Evolutionary conservation across 2,113 vertebrate species (phyloP).

Genomic region (Halcyon senegalensis): DNA sequence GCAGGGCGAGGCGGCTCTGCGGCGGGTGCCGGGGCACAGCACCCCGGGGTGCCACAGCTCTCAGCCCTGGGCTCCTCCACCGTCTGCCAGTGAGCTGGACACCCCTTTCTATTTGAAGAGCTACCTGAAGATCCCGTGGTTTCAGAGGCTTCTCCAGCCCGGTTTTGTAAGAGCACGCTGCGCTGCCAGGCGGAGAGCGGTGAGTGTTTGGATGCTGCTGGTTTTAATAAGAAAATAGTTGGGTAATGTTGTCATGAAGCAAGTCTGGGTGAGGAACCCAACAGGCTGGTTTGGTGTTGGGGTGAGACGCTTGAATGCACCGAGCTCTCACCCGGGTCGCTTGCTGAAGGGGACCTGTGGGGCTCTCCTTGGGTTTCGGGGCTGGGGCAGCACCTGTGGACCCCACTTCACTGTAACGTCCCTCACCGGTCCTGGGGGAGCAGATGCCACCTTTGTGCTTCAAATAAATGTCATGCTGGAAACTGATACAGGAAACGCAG

Average conservation of each 20-base stretch:
- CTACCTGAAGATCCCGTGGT: background rate
- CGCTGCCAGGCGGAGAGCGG: background rate
- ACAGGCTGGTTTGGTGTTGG: background rate
- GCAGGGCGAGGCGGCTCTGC: background rate
- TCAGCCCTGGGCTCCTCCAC: background rate
- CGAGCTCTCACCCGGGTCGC: background rate
- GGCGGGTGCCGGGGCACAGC: background rate
- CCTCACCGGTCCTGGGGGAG: background rate
- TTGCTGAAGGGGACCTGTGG: background rate
- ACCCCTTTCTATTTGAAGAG: background rate
- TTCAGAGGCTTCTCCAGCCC: background rate
- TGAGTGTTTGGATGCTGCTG: background rate
- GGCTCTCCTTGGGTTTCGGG: background rate
- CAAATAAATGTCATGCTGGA: background rate
- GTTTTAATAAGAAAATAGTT: conserved; percentile 12
- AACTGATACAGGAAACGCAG: background rate
- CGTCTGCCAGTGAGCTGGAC: accelerated
- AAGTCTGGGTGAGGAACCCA: background rate
- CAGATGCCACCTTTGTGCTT: background rate
- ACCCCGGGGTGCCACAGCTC: accelerated
- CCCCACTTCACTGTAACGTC: background rate
- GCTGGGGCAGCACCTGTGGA: accelerated
- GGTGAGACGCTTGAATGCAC: background rate
- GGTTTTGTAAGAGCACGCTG: background rate
- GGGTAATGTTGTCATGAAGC: conserved; percentile 9